Evolutionary conservation across 2,113 vertebrate species (phyloP).

Genomic region (Bolborhynchus lineola): DNA sequence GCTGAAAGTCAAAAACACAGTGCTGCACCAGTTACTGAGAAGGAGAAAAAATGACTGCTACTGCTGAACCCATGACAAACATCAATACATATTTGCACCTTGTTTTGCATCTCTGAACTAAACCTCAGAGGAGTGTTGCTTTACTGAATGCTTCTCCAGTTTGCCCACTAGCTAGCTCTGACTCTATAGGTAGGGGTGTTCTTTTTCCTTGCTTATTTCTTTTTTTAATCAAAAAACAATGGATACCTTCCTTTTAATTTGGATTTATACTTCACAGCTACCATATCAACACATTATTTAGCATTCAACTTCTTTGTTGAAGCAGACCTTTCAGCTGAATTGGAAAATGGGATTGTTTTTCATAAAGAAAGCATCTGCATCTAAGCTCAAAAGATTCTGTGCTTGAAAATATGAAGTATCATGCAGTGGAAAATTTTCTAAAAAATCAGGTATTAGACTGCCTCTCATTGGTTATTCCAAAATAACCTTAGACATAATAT

Average conservation of each 20-base stretch:
- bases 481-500: background rate
- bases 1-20: no score
- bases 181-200: accelerated
- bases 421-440: accelerated
- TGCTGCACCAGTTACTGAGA: no score
- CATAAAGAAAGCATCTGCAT: background rate
- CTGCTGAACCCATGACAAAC: no score
- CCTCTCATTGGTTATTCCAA: background rate
- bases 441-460: background rate
- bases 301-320: background rate
- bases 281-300: background rate
- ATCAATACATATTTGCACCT: background rate
- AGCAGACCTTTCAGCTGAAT: background rate
- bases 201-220: background rate
- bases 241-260: background rate
- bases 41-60: no score
- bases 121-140: background rate
- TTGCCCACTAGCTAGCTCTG: background rate
- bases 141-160: background rate
- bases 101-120: accelerated
- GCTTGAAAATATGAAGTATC: background rate
- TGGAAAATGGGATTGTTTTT: background rate
- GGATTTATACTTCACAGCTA: background rate
- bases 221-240: background rate
- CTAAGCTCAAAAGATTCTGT: background rate